A percentile compares a stretch with the other conserved stretches of the same genome.
These are phyloP conservation scores for Eurosta solidaginis DNA, from an alignment of 1,140 invertebrate genomes.

Conservation along the genomic window DNA sequence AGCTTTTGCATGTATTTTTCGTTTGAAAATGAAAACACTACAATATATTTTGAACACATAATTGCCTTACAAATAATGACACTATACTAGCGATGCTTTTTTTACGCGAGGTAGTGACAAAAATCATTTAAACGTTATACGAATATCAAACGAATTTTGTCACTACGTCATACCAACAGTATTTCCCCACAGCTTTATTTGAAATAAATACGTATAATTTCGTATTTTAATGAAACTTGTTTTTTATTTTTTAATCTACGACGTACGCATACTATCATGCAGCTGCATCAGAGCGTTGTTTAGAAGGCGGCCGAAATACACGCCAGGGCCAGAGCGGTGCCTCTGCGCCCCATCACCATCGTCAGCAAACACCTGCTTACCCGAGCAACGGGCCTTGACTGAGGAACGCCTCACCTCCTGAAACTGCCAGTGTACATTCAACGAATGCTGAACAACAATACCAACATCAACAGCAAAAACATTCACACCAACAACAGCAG, in stretches of 20 bases:
- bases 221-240: background rate
- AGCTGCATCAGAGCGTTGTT: constrained; percentile 70
- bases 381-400: constrained; percentile 61
- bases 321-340: constrained; percentile 59
- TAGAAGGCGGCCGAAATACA: constrained; percentile 62
- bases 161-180: background rate
- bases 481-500: constrained; percentile 40
- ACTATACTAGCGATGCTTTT: background rate
- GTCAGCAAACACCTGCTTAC: constrained; percentile 61
- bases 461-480: constrained; percentile 34
- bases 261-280: background rate
- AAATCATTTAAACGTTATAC: background rate
- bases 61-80: background rate
- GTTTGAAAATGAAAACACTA: background rate
- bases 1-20: background rate
- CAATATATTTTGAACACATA: no score
- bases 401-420: constrained; percentile 60
- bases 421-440: constrained; percentile 57
- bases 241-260: background rate
- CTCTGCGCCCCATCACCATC: constrained; percentile 61
- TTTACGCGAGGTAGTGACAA: background rate
- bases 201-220: background rate
- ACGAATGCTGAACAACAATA: constrained; percentile 46
- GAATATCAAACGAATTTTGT: background rate
- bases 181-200: background rate